These are phyloP conservation scores for Tauraco hartlaubi DNA, from an alignment of 2,797 vertebrate genomes.

Conservation along the genomic window DNA sequence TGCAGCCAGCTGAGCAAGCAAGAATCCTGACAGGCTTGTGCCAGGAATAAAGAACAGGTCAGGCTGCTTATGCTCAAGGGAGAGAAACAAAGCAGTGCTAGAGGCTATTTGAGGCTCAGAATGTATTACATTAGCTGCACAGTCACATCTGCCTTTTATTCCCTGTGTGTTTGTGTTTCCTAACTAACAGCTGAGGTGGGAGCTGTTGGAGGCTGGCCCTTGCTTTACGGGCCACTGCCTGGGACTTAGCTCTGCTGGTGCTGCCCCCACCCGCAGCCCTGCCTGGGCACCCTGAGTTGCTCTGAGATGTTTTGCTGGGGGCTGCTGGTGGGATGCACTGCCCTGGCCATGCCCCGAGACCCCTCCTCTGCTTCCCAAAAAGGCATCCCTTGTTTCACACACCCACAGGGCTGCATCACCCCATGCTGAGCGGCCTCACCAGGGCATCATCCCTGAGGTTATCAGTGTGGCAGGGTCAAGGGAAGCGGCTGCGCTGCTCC, in stretches of 20 bases:
- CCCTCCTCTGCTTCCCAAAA: background rate
- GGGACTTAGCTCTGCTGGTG: background rate
- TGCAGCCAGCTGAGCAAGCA: background rate
- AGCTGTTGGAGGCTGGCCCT: background rate
- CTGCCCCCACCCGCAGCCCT: background rate
- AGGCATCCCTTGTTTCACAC: background rate
- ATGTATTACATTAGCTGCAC: background rate
- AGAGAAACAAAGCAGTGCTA: background rate
- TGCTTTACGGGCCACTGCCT: background rate
- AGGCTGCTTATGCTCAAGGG: background rate
- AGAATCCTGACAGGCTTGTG: background rate
- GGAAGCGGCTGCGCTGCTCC: fast-evolving
- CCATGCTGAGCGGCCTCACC: fast-evolving
- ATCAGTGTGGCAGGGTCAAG: background rate
- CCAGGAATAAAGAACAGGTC: background rate
- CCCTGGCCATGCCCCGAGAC: background rate
- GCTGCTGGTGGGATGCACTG: background rate
- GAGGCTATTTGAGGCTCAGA: background rate
- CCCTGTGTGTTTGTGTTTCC: background rate
- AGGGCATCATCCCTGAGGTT: fast-evolving
- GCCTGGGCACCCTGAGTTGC: background rate
- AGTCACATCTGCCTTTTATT: background rate
- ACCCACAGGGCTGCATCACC: background rate
- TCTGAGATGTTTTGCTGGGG: background rate
- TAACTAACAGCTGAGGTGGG: background rate